Evolutionary conservation across 1,140 invertebrate species (phyloP).

Genomic region (Fopius arisanus): DNA sequence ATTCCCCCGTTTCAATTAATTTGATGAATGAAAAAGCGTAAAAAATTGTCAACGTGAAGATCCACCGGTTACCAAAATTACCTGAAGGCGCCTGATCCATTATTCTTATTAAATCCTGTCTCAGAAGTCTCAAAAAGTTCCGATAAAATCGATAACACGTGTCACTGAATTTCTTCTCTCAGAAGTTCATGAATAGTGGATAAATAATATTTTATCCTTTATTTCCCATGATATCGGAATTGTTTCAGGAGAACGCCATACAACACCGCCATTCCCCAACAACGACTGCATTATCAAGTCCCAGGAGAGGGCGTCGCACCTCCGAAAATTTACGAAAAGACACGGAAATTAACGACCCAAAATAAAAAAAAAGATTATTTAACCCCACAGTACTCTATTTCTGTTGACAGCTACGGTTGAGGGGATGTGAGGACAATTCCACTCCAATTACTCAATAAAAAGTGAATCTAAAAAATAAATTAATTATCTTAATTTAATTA

Average conservation of each 20-base stretch:
- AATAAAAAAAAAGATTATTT: too few relatives aligned
- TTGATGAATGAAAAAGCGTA: neutral
- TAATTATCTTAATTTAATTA: too few relatives aligned
- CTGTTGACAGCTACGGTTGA: too few relatives aligned
- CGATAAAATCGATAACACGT: neutral
- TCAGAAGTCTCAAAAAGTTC: neutral
- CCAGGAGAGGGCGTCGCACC: too few relatives aligned
- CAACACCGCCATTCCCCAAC: neutral
- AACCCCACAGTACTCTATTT: too few relatives aligned
- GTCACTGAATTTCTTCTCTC: neutral
- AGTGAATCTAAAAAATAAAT: too few relatives aligned
- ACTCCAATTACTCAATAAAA: too few relatives aligned
- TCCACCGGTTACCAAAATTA: constrained; percentile 33
- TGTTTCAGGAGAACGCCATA: constrained; percentile 1
- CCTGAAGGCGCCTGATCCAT: constrained; percentile 54
- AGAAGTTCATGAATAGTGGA: neutral
- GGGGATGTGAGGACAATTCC: too few relatives aligned
- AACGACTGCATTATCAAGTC: too few relatives aligned
- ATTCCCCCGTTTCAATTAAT: too few relatives aligned
- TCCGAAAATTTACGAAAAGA: too few relatives aligned
- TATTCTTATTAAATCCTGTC: constrained; percentile 18
- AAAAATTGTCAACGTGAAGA: constrained; percentile 8
- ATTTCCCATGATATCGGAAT: neutral
- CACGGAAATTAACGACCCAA: too few relatives aligned
- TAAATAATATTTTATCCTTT: neutral